Evolutionary conservation across 2,888 invertebrate species (phyloP).

Genomic region (Camptogramma bilineatum): DNA sequence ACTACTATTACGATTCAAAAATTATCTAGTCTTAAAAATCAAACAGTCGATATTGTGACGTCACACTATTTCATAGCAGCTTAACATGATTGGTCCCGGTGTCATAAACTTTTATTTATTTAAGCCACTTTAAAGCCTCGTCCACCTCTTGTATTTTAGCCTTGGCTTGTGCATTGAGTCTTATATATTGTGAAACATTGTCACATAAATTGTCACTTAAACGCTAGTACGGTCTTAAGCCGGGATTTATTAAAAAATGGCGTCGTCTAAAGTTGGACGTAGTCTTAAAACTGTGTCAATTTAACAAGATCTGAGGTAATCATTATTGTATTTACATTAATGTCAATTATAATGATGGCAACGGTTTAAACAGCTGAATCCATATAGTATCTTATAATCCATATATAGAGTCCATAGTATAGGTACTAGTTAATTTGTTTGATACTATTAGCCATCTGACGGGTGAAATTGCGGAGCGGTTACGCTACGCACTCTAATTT

Average conservation of each 20-base stretch:
- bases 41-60: slow-evolving; percentile 19
- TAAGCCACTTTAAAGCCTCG: slow-evolving; percentile 54
- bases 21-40: not conserved
- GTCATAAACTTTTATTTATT: slow-evolving; percentile 57
- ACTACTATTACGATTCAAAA: not conserved
- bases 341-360: too few species aligned
- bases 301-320: too few species aligned
- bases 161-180: slow-evolving; percentile 48
- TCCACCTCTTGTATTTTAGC: slow-evolving; percentile 58
- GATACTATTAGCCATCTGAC: too few species aligned
- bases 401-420: too few species aligned
- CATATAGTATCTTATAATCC: too few species aligned
- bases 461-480: too few species aligned
- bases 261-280: not conserved
- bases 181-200: slow-evolving; percentile 66
- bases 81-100: slow-evolving; percentile 42
- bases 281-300: not conserved
- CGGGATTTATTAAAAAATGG: not conserved
- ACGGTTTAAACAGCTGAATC: too few species aligned
- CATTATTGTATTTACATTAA: too few species aligned
- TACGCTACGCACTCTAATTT: too few species aligned
- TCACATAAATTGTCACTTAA: slow-evolving; percentile 70
- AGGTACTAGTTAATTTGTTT: too few species aligned
- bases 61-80: slow-evolving; percentile 24
- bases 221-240: slow-evolving; percentile 50